A percentile compares a stretch with the other conserved stretches of the same genome.
These are phyloP conservation scores for Meda fulgida DNA, from an alignment of 2,797 vertebrate genomes.

Conservation along the genomic window DNA sequence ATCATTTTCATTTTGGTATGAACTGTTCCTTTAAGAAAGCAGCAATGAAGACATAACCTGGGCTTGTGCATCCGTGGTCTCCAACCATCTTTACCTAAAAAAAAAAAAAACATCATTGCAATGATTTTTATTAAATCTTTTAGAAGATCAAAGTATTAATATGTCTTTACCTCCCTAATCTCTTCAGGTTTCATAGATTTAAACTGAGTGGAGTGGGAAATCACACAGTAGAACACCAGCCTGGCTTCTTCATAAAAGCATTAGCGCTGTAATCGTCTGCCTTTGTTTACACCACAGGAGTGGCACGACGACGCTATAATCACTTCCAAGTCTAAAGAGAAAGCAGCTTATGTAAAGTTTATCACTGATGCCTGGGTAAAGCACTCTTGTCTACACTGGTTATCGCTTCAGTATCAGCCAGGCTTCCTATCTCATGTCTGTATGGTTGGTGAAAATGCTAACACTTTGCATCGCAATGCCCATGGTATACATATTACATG, in stretches of 20 bases:
- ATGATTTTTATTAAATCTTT: slow-evolving; percentile 74
- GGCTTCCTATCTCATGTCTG: neutral
- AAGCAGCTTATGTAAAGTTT: slow-evolving; percentile 70
- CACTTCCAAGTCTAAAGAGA: slow-evolving; percentile 71
- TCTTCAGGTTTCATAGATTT: slow-evolving; percentile 76
- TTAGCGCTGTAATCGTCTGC: slow-evolving; percentile 77
- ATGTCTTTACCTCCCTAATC: slow-evolving; percentile 74
- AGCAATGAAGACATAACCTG: slow-evolving; percentile 65
- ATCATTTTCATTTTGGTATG: neutral
- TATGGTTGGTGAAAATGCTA: neutral
- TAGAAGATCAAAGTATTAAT: slow-evolving; percentile 76
- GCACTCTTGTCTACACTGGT: slow-evolving; percentile 12
- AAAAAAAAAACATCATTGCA: slow-evolving; percentile 64
- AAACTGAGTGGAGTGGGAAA: slow-evolving; percentile 71
- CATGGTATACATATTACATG: neutral
- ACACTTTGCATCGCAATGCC: neutral
- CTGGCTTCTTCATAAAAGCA: slow-evolving; percentile 76
- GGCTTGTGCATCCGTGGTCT: slow-evolving; percentile 64
- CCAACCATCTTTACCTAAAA: slow-evolving; percentile 66
- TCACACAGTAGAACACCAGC: slow-evolving; percentile 70
- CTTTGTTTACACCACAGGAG: slow-evolving; percentile 69
- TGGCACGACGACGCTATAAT: slow-evolving; percentile 69
- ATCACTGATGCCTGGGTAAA: slow-evolving; percentile 17
- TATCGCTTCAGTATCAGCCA: slow-evolving; percentile 29
- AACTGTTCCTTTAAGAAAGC: neutral